Evolutionary conservation across 2,797 vertebrate species (phyloP), one percentile per base, ranked within the genome.

Genomic region (Takifugu ocellatus): DNA sequence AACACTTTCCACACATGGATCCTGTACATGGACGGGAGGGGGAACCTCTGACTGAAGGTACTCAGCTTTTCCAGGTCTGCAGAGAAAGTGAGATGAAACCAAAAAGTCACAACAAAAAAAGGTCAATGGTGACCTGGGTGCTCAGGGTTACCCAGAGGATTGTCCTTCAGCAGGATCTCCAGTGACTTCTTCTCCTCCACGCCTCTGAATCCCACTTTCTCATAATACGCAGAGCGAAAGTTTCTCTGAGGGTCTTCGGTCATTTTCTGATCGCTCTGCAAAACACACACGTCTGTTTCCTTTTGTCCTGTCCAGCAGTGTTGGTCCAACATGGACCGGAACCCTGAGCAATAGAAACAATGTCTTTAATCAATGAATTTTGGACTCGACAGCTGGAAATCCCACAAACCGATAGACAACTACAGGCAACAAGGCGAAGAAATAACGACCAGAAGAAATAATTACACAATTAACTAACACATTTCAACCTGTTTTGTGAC

Each of bases 131-230:
- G 36, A 29, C 24, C 42, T 15, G 25, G 21, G 46, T 39, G 33
- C 36, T 7, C 14, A 14, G 7, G 36, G 36, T 1, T 77, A 95
- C 97, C 96, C 42, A 98, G 85, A 0, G 94, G 92, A 64, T 95
- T 94, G 72, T 99, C 97, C 74, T 99, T 99, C 2, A 99, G 85
- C 15, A 99, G 90, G 51, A 99, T 98, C 87, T 99, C 97, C 71
- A 99, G 82, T 0, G 96, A 98, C 57, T 96, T 98, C 90, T 99
- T 99, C 78, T 98, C 97, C 82, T 99, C 97, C 64, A 99, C 97
- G 51, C 97, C 97, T 75, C 96, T 92, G 83, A 99, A 99, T 0
- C 97, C 97, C 63, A 99, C 93, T 72, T 99, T 99, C 70, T 99
- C 97, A 77, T 99, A 99, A 78, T 99, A 99, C 0, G 96, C 92